Evolutionary conservation across 37 sponge, comb jelly and placozoan genomes (phyloP).

Genomic region (Dysidea cf. avara): DNA sequence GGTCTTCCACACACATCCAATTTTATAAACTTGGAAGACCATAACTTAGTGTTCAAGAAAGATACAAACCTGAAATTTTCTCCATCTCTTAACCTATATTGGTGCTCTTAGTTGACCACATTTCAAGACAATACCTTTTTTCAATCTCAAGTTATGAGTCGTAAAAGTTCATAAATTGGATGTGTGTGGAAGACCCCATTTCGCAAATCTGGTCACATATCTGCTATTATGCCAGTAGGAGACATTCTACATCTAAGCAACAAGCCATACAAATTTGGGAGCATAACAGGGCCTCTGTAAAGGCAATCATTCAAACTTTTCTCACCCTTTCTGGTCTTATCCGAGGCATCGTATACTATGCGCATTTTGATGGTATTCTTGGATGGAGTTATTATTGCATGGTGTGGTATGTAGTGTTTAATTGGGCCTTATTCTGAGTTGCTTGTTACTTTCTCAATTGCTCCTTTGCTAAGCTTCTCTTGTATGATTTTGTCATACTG

Average conservation of each 20-base stretch:
- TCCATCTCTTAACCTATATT: too few relatives aligned
- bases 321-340: too few relatives aligned
- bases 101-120: slow-evolving; percentile 42
- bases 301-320: slow-evolving; percentile 23
- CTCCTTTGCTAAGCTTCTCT: slow-evolving; percentile 11
- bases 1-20: too few relatives aligned
- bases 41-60: too few relatives aligned
- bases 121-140: too few relatives aligned
- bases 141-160: too few relatives aligned
- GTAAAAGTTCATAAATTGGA: too few relatives aligned
- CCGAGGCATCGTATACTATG: slow-evolving; percentile 57
- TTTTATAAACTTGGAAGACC: too few relatives aligned
- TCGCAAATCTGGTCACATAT: too few relatives aligned
- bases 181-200: too few relatives aligned
- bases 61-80: too few relatives aligned
- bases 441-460: slow-evolving; percentile 5
- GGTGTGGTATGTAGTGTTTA: slow-evolving; percentile 32
- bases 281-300: slow-evolving; percentile 21
- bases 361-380: slow-evolving; percentile 40
- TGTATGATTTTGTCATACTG: slow-evolving; percentile 29
- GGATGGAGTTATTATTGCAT: slow-evolving; percentile 9
- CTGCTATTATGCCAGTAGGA: slow-evolving; percentile 21
- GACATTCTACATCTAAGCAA: slow-evolving; percentile 8
- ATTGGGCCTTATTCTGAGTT: background rate
- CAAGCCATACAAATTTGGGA: slow-evolving; percentile 33